Evolutionary conservation across 2,888 invertebrate genomes (phyloP), one percentile per base, ranked within the genome.

Genomic region (Eristalis pertinax): DNA sequence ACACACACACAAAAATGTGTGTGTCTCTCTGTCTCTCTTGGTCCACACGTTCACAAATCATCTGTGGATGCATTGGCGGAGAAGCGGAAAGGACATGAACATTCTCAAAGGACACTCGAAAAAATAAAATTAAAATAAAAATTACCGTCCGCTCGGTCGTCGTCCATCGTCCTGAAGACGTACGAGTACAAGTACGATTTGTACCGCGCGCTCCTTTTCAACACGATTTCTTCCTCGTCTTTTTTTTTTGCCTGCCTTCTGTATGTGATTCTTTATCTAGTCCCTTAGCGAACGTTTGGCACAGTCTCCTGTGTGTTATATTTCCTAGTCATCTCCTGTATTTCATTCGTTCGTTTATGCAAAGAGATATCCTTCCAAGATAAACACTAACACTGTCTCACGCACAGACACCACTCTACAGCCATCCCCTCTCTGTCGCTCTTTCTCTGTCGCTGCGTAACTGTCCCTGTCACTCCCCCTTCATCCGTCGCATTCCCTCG

Each of bases 281-380:
- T 58, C 15, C 29, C n/a, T 24, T 60, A 32, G 32, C 10, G 1
- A 32, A 10, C 19, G 11, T 43, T 41, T 56, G n/a, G 38, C 41
- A 13, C 35, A 22, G 70, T 63, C 60, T 56, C 15, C 60, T 76
- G 50, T 74, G 43, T 50, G n/a, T 2, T 24, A 15, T 38, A 41
- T 43, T 69, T 62, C 65, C 56, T 35, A 65, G 7, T 60, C 76
- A 69, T 77, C 69, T 70, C 43, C 69, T 77, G 43, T 78, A 65
- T 77, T 77, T 77, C 72, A 77, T 78, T 86, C 78, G 60, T 78
- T 82, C 50, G 38, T 22, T 64, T 65, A 22, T 68, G 81, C 62
- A 60, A 64, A 77, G 65, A 43, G 73, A 63, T 75, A 65, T 74
- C 63, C 75, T n/a, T 81, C 63, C 58, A 78, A 82, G 69, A 60